Evolutionary conservation across 2,113 vertebrate species (phyloP).

Genomic region (Mungos mungo): DNA sequence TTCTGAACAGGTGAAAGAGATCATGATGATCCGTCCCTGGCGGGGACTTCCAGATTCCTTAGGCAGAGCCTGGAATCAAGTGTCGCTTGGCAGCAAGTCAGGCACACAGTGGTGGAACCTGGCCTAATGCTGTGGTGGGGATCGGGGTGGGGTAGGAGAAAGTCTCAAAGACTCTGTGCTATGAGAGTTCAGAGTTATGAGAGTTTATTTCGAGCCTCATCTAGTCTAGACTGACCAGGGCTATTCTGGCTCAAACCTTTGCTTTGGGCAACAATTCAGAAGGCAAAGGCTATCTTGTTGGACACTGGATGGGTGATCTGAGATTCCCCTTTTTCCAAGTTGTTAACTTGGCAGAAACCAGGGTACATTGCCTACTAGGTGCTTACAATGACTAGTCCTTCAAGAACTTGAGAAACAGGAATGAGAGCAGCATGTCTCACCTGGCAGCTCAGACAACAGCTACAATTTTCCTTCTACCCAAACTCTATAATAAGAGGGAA

Average conservation of each 20-base stretch:
- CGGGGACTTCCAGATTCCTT: neutral
- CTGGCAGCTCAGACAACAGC: neutral
- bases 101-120: neutral
- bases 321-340: neutral
- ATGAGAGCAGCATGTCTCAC: neutral
- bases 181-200: neutral
- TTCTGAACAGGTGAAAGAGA: neutral
- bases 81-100: neutral
- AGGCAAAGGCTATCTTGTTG: neutral
- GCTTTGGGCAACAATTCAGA: neutral
- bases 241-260: neutral
- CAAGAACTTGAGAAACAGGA: neutral
- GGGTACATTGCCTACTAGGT: neutral
- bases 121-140: no score
- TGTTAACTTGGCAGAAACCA: neutral
- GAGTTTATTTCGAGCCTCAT: neutral
- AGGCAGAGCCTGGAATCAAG: neutral
- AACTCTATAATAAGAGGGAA: conserved; percentile 5
- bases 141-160: neutral
- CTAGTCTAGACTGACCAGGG: neutral
- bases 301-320: neutral
- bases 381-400: neutral
- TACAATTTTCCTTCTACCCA: conserved; percentile 20
- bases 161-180: neutral
- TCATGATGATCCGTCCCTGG: neutral